Conservation (phyloP, 2,797 vertebrate genomes). For the Hoplostethus mediterraneus region DNA sequence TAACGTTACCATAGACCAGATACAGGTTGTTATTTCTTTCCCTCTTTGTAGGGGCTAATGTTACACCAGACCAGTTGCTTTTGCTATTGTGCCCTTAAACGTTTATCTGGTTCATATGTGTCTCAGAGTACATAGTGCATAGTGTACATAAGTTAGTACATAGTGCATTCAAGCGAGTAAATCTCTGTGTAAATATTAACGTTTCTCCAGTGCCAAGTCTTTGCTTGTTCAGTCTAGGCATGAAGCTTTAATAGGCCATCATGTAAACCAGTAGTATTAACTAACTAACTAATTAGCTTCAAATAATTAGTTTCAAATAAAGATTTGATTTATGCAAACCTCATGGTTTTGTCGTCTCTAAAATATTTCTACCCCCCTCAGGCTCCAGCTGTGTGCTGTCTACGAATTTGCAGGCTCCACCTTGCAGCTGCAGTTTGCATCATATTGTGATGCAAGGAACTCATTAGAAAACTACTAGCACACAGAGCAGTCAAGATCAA, state of each 20-base stretch:
- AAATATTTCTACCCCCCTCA: background rate
- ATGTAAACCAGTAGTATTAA: background rate
- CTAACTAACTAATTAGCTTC: too few species aligned
- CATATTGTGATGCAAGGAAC: background rate
- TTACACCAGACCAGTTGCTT: background rate
- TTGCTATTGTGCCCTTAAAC: background rate
- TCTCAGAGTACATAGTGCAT: background rate
- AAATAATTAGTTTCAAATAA: background rate
- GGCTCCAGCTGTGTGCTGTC: slow-evolving; percentile 9
- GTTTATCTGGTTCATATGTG: background rate
- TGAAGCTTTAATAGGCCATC: background rate
- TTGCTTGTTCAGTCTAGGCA: background rate
- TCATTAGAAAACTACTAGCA: background rate
- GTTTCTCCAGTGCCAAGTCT: background rate
- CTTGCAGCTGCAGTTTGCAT: slow-evolving; percentile 3
- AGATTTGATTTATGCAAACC: background rate
- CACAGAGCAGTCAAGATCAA: background rate
- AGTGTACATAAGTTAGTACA: too few species aligned
- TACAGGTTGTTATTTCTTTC: fast-evolving
- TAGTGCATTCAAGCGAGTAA: background rate
- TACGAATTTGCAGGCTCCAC: slow-evolving; percentile 1
- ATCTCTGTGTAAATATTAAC: background rate
- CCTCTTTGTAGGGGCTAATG: background rate
- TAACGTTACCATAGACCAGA: slow-evolving; percentile 64
- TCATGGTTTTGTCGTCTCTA: background rate